These are phyloP conservation scores for Tetragnatha montana DNA, from an alignment of 2,888 invertebrate genomes.

Conservation along the genomic window DNA sequence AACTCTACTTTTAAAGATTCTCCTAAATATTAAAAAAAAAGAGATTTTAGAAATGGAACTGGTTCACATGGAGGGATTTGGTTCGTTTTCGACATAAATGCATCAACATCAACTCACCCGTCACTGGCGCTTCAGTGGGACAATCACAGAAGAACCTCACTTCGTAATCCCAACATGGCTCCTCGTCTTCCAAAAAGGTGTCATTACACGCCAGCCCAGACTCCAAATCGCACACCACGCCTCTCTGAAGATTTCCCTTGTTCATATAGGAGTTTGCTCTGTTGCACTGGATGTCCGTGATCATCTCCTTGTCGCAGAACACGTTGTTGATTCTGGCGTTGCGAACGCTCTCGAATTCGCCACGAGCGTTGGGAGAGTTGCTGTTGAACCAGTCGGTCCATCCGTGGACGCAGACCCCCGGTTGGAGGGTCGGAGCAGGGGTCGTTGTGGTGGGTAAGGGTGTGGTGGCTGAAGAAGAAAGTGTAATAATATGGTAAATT, in stretches of 20 bases:
- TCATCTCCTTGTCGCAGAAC: slow-evolving; percentile 70
- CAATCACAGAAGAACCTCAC: slow-evolving; percentile 74
- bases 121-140: slow-evolving; percentile 28
- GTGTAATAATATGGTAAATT: not conserved
- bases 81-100: not conserved
- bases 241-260: slow-evolving; percentile 16
- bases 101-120: slow-evolving; percentile 22
- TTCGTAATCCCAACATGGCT: slow-evolving; percentile 74
- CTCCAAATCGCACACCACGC: slow-evolving; percentile 69
- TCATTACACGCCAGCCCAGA: slow-evolving; percentile 70
- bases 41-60: not conserved
- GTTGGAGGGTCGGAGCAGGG: slow-evolving; percentile 32
- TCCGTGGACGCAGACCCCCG: slow-evolving; percentile 67
- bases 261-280: slow-evolving; percentile 1
- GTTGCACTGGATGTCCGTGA: slow-evolving; percentile 72
- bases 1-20: not conserved
- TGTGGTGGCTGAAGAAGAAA: slow-evolving; percentile 20
- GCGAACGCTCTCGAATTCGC: slow-evolving; percentile 71
- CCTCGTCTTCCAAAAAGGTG: slow-evolving; percentile 36
- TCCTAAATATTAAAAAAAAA: not conserved
- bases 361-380: slow-evolving; percentile 65
- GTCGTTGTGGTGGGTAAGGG: slow-evolving; percentile 25
- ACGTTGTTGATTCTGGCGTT: slow-evolving; percentile 46
- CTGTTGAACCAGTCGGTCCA: slow-evolving; percentile 72
- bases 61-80: not conserved